Conservation (phyloP, 2,888 invertebrate species). For the Agrypnus murinus region DNA sequence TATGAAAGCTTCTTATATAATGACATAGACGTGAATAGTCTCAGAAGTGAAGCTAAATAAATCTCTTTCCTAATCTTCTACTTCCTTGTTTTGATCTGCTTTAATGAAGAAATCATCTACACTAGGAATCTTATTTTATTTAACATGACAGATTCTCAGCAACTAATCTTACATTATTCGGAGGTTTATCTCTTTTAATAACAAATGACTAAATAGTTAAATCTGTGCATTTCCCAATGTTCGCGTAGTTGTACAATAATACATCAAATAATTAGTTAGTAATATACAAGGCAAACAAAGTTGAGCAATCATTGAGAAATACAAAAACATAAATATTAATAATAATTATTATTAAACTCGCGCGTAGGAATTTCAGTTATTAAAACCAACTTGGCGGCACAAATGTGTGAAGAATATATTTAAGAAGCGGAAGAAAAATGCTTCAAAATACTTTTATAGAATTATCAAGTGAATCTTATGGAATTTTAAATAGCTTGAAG, state of each 20-base stretch:
- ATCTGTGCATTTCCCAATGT: slow-evolving; percentile 9
- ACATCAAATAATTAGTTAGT: slow-evolving; percentile 21
- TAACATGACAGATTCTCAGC: slow-evolving; percentile 15
- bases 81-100: too few species aligned
- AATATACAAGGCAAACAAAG: slow-evolving; percentile 26
- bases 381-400: slow-evolving; percentile 2
- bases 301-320: slow-evolving; percentile 22
- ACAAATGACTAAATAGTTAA: slow-evolving; percentile 11
- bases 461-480: neutral
- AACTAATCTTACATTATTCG: neutral
- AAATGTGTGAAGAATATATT: slow-evolving; percentile 19
- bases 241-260: slow-evolving; percentile 20
- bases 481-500: neutral
- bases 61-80: too few species aligned
- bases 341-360: neutral
- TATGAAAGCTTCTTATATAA: too few species aligned
- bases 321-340: slow-evolving; percentile 4
- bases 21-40: too few species aligned
- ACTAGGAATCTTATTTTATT: neutral
- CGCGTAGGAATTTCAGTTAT: slow-evolving; percentile 21
- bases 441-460: neutral
- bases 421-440: slow-evolving; percentile 18
- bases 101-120: too few species aligned
- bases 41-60: too few species aligned
- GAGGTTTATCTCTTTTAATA: neutral